These are phyloP conservation scores for Dasypus novemcinctus DNA, from an alignment of 2,113 vertebrate genomes.

Conservation along the genomic window DNA sequence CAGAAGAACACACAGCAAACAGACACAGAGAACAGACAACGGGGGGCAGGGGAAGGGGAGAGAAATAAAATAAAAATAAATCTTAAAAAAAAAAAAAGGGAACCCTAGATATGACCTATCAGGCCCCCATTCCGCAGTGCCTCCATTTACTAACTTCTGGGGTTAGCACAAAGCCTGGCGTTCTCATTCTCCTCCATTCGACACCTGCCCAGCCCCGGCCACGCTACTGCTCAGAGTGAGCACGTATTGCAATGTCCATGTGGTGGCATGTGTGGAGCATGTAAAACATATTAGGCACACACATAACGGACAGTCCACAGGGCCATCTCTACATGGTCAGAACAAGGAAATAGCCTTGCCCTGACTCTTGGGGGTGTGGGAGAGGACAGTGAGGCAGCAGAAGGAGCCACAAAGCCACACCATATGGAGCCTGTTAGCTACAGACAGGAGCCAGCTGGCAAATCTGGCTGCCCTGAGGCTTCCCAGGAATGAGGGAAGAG, in stretches of 20 bases:
- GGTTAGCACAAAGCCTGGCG: background rate
- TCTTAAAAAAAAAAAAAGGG: too few relatives aligned
- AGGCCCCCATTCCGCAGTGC: background rate
- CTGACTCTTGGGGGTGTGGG: background rate
- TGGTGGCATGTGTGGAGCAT: background rate
- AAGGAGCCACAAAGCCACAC: background rate
- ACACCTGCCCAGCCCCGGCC: background rate
- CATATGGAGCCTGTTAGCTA: background rate
- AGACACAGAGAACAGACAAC: too few relatives aligned
- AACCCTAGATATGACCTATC: background rate
- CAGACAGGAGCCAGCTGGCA: background rate
- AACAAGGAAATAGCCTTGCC: background rate
- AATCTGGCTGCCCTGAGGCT: background rate
- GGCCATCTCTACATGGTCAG: too few relatives aligned
- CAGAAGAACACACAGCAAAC: too few relatives aligned
- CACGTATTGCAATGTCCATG: background rate
- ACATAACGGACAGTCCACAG: too few relatives aligned
- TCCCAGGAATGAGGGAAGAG: background rate
- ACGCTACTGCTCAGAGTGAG: background rate
- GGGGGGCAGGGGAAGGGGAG: too few relatives aligned
- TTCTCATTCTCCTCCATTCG: background rate
- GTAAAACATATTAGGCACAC: background rate
- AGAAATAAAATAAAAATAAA: too few relatives aligned
- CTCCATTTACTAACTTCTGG: background rate
- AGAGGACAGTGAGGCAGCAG: too few relatives aligned